These are phyloP conservation scores for Dendrolimus kikuchii DNA, from an alignment of 1,140 invertebrate genomes.

Conservation along the genomic window DNA sequence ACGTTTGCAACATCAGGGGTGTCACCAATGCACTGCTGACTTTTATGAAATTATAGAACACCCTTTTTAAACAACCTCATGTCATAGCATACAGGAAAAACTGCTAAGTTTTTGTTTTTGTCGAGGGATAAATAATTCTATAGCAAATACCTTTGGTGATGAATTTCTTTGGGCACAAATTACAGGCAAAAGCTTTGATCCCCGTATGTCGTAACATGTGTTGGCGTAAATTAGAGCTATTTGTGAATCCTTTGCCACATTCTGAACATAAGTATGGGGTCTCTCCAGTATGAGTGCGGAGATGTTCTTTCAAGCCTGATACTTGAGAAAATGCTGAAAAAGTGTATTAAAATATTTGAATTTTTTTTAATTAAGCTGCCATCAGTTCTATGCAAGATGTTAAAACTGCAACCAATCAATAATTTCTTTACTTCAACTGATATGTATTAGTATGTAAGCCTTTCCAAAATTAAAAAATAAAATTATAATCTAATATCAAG, in stretches of 20 bases:
- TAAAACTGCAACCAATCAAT: no score
- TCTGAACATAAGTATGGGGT: slow-evolving; percentile 77
- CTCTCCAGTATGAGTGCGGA: slow-evolving; percentile 76
- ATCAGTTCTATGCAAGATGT: no score
- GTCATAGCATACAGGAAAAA: no score
- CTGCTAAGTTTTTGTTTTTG: no score
- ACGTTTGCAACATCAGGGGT: no score
- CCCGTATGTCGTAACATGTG: slow-evolving; percentile 76
- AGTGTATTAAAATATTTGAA: background rate
- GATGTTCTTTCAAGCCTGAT: slow-evolving; percentile 71
- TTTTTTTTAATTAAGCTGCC: no score
- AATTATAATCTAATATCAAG: background rate
- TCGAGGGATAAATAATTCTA: background rate
- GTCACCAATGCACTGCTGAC: no score
- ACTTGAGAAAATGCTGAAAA: slow-evolving; percentile 66
- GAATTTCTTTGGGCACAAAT: slow-evolving; percentile 75
- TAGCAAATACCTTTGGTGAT: slow-evolving; percentile 72
- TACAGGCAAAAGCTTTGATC: slow-evolving; percentile 75
- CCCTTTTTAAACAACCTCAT: no score
- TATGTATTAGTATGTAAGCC: no score
- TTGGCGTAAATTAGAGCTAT: slow-evolving; percentile 74
- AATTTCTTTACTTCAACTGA: no score
- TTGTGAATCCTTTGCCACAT: slow-evolving; percentile 77
- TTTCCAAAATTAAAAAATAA: no score
- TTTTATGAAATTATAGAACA: no score